Conservation (phyloP, 1,140 invertebrate species). For the Tetramorium parvispinum region DNA sequence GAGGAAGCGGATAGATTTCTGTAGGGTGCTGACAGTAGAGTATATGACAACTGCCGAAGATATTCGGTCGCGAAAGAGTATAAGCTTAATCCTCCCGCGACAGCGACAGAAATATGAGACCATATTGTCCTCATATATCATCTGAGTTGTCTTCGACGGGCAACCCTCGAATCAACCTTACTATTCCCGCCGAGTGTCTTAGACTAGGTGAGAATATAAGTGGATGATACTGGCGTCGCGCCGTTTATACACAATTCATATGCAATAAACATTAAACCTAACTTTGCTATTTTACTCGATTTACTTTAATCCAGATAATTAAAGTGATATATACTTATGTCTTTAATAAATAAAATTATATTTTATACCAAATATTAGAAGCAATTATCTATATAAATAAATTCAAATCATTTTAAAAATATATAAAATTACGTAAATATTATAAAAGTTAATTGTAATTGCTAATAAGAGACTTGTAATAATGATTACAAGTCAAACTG, state of each 20-base stretch:
- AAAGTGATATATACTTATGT: background rate
- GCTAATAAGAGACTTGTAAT: background rate
- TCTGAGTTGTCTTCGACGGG: slow-evolving; percentile 69
- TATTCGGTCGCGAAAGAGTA: slow-evolving; percentile 74
- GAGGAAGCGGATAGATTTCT: slow-evolving; percentile 26
- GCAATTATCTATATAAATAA: background rate
- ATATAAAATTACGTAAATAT: background rate
- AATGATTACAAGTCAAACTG: background rate
- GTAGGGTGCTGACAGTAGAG: slow-evolving; percentile 51
- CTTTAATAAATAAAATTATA: background rate
- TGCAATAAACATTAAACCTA: background rate
- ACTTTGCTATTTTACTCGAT: background rate
- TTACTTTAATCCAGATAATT: background rate
- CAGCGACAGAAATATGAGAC: slow-evolving; percentile 76
- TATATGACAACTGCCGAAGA: slow-evolving; percentile 79
- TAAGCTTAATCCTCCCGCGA: slow-evolving; percentile 77
- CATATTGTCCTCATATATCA: slow-evolving; percentile 78
- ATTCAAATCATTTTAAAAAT: background rate
- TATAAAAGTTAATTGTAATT: background rate
- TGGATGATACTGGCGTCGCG: background rate
- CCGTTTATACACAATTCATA: background rate
- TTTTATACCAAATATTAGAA: background rate
- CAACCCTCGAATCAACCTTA: slow-evolving; percentile 47
- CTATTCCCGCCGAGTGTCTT: slow-evolving; percentile 4
- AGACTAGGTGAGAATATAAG: slow-evolving; percentile 42